These are phyloP conservation scores for Melinopterus prodromus DNA, from an alignment of 2,888 invertebrate genomes.

Conservation along the genomic window DNA sequence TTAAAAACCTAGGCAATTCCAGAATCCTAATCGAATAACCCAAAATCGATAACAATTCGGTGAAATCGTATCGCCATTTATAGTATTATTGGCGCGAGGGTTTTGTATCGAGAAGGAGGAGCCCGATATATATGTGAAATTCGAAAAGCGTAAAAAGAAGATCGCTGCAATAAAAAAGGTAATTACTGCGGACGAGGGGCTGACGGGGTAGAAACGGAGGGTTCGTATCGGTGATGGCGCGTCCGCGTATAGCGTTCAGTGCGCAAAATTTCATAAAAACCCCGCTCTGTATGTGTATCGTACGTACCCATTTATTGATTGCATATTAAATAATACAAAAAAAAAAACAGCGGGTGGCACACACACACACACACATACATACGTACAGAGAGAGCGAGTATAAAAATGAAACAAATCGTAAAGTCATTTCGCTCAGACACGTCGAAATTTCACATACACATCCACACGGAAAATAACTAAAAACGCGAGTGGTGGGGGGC, in stretches of 20 bases:
- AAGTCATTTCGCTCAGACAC: constrained; percentile 58
- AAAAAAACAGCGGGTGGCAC: constrained; percentile 16
- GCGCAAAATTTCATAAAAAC: constrained; percentile 32
- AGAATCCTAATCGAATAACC: neutral
- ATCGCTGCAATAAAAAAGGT: constrained; percentile 23
- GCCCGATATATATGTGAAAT: constrained; percentile 5
- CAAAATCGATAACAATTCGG: neutral
- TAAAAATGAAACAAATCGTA: constrained; percentile 57
- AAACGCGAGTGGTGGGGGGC: constrained; percentile 40
- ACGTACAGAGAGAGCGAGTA: constrained; percentile 42
- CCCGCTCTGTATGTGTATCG: constrained; percentile 28
- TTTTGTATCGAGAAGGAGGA: constrained; percentile 20
- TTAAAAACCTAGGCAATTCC: too few species aligned
- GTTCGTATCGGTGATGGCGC: constrained; percentile 21
- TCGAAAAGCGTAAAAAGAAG: constrained; percentile 16
- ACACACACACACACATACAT: constrained; percentile 17
- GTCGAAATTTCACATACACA: constrained; percentile 57
- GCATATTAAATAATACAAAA: constrained; percentile 54
- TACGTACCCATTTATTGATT: constrained; percentile 54
- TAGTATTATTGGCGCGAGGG: neutral
- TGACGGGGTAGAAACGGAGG: constrained; percentile 14
- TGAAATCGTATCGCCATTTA: neutral
- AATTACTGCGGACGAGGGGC: constrained; percentile 18
- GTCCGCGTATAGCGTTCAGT: constrained; percentile 23
- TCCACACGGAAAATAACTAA: constrained; percentile 48